Percentiles rank a stretch among this genome's conserved stretches.
phyloP scores from a whole-genome alignment of 2,888 invertebrate genomes.

The Morinoia aosen region DNA sequence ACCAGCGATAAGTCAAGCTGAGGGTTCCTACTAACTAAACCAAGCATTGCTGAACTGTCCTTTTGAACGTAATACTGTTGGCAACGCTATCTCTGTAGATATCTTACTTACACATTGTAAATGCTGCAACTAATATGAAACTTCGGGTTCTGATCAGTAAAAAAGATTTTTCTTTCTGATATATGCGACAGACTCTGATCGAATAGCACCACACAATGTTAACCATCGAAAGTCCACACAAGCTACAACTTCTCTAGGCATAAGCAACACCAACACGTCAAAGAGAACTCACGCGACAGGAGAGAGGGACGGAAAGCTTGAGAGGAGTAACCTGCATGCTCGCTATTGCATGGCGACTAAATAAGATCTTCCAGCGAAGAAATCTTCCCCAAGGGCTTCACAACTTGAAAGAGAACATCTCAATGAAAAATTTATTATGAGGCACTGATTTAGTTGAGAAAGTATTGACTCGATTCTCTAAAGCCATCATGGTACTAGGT shows the following conservation, averaged over 20 bases:
- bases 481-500: background rate
- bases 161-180: background rate
- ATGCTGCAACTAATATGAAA: background rate
- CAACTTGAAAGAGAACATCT: background rate
- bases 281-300: background rate
- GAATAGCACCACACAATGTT: background rate
- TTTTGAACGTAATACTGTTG: background rate
- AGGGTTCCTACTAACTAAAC: background rate
- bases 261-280: background rate
- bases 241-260: background rate
- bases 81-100: background rate
- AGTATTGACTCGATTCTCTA: background rate
- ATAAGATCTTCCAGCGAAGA: background rate
- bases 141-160: background rate
- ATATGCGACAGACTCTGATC: background rate
- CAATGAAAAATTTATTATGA: background rate
- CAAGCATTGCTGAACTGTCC: background rate
- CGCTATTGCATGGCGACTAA: background rate
- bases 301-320: background rate
- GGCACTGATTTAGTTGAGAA: background rate
- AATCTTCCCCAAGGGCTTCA: background rate
- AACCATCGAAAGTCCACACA: background rate
- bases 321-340: background rate
- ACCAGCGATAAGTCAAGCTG: too few relatives aligned
- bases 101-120: background rate